Evolutionary conservation across 2,888 invertebrate genomes (phyloP).

Genomic region (Andrena marginata): DNA sequence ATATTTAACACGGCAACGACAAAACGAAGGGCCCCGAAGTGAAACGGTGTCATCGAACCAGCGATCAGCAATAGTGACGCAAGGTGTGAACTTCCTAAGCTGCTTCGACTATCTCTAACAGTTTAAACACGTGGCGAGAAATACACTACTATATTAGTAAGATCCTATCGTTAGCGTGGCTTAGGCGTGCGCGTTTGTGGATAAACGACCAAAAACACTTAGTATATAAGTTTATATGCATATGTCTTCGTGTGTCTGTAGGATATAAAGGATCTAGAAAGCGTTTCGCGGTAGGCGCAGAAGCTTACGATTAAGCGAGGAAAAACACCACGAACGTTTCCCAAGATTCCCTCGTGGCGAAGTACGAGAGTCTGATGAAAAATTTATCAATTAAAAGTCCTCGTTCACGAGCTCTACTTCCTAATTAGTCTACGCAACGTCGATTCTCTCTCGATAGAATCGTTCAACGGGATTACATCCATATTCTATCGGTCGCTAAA

Average conservation of each 20-base stretch:
- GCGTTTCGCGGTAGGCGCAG: conserved; percentile 71
- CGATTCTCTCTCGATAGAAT: conserved; percentile 30
- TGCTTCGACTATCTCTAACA: conserved; percentile 57
- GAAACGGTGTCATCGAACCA: conserved; percentile 32
- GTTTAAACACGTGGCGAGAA: conserved; percentile 67
- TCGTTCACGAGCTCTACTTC: conserved; percentile 46
- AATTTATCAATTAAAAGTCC: conserved; percentile 33
- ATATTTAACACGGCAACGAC: conserved; percentile 45
- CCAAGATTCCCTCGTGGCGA: conserved; percentile 26
- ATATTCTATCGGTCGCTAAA: conserved; percentile 39
- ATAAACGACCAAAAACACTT: conserved; percentile 49
- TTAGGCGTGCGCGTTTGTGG: conserved; percentile 51
- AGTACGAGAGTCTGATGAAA: conserved; percentile 34
- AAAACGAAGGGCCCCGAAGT: conserved; percentile 3
- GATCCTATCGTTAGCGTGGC: conserved; percentile 57
- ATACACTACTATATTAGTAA: conserved; percentile 48
- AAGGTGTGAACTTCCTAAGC: conserved; percentile 54
- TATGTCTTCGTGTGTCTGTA: conserved; percentile 1
- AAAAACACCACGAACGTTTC: conserved; percentile 46
- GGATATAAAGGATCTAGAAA: conserved; percentile 60
- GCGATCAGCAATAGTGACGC: conserved; percentile 54
- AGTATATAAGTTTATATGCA: conserved; percentile 35
- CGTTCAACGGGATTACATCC: conserved; percentile 28
- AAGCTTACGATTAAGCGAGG: conserved; percentile 73
- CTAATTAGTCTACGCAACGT: conserved; percentile 31